Base-by-base conservation (phyloP, 1,140 invertebrate species). In the Macrocentrus cingulum region DNA sequence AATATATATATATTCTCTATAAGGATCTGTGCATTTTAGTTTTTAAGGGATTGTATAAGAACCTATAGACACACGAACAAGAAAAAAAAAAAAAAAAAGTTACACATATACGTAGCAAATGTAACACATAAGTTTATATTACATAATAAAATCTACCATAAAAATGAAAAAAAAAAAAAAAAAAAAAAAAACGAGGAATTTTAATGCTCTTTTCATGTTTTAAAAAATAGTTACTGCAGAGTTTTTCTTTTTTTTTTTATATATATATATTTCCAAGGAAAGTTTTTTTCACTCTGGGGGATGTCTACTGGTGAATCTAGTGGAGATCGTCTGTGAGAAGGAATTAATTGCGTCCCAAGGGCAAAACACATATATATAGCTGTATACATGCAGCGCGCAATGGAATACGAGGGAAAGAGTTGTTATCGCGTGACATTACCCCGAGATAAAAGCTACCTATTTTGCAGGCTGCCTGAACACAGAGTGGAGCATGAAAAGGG, bases 121-220 rank as follows among this genome's bases (percentile, higher is more conserved):
- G 72, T 76, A 76, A 73, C 68, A 76, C 62, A 75, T 76, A 77
- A 75, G 71, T 77, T 77, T 77, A 77, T 76, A 77, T 77, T 76
- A 76, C 71, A 76, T 75, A 77, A 76, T 76, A 77, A 75, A 77
- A 77, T 71, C 66, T 75, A 68, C 70, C 65, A 62, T 73, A 69
- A 74, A 76, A 69, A 63, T 9, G 13, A 57, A 36, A 37, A 23
- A 32, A 18, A 36, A 23, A 15, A 32, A 18, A 18, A 2, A n/a
- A n/a, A n/a, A n/a, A n/a, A n/a, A n/a, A n/a, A n/a, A n/a, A n/a
- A n/a, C n/a, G n/a, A n/a, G n/a, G n/a, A n/a, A n/a, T n/a, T n/a
- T n/a, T n/a, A n/a, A n/a, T n/a, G n/a, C n/a, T n/a, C n/a, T n/a
- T n/a, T n/a, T n/a, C n/a, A n/a, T n/a, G n/a, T n/a, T n/a, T n/a